Evolutionary conservation across 2,113 vertebrate genomes (phyloP).

Genomic region (cattle (Bos taurus)): ARS-UCD2.0 NC_037342.1:15979501-15980000

Average conservation of each 20-base stretch:
- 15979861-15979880: not conserved
- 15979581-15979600: not conserved
- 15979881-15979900: not conserved
- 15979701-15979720: conserved; percentile 16
- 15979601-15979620: conserved; percentile 7
- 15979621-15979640: not conserved
- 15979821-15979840: not conserved
- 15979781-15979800: not conserved
- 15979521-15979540: not conserved
- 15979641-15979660: not conserved
- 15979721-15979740: not conserved
- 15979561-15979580: not conserved
- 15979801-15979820: not conserved
- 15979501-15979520: not conserved
- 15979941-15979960: not conserved
- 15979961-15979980: not conserved
- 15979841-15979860: not conserved
- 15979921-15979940: not conserved
- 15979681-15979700: not conserved
- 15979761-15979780: not conserved
- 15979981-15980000: not conserved
- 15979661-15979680: not conserved
- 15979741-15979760: not conserved
- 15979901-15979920: not conserved
- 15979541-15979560: not conserved